Evolutionary conservation across 2,888 invertebrate species (phyloP).

Genomic region (Parnassius apollo): DNA sequence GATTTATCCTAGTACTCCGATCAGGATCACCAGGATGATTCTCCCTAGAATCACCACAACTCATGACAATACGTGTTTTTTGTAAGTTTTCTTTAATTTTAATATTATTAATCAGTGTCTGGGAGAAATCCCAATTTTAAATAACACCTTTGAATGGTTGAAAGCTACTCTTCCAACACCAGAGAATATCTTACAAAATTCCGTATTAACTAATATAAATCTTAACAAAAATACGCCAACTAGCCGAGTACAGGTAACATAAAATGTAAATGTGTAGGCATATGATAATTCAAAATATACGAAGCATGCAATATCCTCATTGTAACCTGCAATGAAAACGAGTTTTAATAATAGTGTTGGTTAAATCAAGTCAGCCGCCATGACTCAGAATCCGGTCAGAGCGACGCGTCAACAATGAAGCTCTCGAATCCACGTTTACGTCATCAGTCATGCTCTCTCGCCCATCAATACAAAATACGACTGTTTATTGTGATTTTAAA

Average conservation of each 20-base stretch:
- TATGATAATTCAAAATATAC: neutral
- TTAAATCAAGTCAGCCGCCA: constrained; percentile 7
- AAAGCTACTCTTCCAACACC: too few relatives aligned
- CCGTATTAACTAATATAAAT: too few relatives aligned
- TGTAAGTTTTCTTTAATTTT: too few relatives aligned
- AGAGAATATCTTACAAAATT: too few relatives aligned
- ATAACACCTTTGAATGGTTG: too few relatives aligned
- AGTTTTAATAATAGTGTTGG: constrained; percentile 12
- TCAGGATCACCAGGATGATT: too few relatives aligned
- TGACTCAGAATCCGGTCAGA: constrained; percentile 26
- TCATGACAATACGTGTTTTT: too few relatives aligned
- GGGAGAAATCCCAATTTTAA: too few relatives aligned
- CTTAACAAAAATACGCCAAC: too few relatives aligned
- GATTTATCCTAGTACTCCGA: too few relatives aligned
- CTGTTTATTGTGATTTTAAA: neutral
- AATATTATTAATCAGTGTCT: too few relatives aligned
- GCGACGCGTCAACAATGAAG: constrained; percentile 12
- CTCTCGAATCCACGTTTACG: constrained; percentile 12
- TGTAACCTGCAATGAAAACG: neutral
- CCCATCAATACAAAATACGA: constrained; percentile 6
- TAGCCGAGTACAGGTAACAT: neutral
- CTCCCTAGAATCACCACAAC: too few relatives aligned
- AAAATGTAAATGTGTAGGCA: neutral
- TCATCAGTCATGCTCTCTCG: constrained; percentile 19
- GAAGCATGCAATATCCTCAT: constrained; percentile 8